These are phyloP conservation scores for Sclerurus mexicanus DNA, from an alignment of 2,113 vertebrate species.

Conservation along the genomic window DNA sequence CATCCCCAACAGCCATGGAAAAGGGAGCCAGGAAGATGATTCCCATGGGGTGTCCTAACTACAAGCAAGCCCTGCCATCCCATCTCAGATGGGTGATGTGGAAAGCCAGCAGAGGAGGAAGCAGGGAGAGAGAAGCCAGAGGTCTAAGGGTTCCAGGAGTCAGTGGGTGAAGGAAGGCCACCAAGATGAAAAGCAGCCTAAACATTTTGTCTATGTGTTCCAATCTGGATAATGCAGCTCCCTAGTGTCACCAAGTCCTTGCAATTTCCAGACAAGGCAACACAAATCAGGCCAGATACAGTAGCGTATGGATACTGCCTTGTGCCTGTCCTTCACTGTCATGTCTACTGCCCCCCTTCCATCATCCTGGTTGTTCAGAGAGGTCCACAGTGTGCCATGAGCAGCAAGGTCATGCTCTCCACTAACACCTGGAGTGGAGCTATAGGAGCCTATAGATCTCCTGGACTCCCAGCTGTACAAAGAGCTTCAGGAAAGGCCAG, in stretches of 20 bases:
- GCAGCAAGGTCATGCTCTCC: background rate
- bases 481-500: background rate
- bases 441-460: rapidly evolving
- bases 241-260: background rate
- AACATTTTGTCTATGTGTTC: background rate
- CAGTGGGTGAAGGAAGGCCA: background rate
- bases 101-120: background rate
- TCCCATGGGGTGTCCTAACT: background rate
- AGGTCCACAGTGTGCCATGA: rapidly evolving
- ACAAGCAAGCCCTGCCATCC: rapidly evolving
- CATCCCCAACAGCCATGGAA: background rate
- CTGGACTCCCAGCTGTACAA: rapidly evolving
- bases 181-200: background rate
- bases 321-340: background rate
- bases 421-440: rapidly evolving
- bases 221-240: background rate
- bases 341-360: rapidly evolving
- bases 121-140: background rate
- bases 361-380: background rate
- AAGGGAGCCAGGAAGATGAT: background rate
- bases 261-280: background rate
- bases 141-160: background rate
- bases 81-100: background rate
- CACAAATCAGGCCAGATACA: background rate
- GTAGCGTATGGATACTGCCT: background rate